Percentiles rank a stretch among this genome's conserved stretches.
Conservation (phyloP, 2,888 invertebrate genomes). For the Drepanosiphum platanoidis region DNA sequence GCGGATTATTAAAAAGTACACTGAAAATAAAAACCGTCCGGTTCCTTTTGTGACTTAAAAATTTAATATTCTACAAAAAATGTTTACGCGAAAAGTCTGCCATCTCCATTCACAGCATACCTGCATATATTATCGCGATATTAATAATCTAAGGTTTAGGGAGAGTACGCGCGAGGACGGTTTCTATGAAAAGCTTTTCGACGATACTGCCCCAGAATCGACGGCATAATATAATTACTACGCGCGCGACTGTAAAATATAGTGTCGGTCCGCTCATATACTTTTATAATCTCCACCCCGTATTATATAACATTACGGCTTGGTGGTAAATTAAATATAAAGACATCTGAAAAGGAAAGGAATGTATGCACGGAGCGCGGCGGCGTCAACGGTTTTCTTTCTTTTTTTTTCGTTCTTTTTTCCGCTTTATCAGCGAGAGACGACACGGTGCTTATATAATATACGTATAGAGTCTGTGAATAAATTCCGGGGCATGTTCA, state of each 20-base stretch:
- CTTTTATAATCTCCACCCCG: background rate
- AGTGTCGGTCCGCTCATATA: background rate
- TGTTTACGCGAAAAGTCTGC: background rate
- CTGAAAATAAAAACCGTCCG: too few relatives aligned
- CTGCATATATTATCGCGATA: background rate
- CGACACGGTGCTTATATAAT: background rate
- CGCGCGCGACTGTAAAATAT: background rate
- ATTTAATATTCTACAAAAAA: background rate
- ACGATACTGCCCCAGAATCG: background rate
- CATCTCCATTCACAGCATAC: background rate
- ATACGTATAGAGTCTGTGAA: background rate
- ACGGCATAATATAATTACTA: background rate
- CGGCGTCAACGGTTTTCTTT: background rate
- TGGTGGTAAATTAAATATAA: background rate
- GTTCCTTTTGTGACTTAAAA: too few relatives aligned
- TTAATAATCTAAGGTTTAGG: background rate
- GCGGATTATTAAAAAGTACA: too few relatives aligned
- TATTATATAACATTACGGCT: too few relatives aligned
- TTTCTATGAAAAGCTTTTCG: background rate
- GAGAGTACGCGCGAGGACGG: background rate
- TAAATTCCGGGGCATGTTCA: background rate
- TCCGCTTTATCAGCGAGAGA: background rate
- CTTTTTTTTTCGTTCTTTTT: too few relatives aligned
- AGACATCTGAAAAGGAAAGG: background rate
- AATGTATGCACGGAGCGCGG: background rate